These are phyloP conservation scores for Elysia chlorotica DNA, from an alignment of 1,140 invertebrate genomes.

Conservation along the genomic window DNA sequence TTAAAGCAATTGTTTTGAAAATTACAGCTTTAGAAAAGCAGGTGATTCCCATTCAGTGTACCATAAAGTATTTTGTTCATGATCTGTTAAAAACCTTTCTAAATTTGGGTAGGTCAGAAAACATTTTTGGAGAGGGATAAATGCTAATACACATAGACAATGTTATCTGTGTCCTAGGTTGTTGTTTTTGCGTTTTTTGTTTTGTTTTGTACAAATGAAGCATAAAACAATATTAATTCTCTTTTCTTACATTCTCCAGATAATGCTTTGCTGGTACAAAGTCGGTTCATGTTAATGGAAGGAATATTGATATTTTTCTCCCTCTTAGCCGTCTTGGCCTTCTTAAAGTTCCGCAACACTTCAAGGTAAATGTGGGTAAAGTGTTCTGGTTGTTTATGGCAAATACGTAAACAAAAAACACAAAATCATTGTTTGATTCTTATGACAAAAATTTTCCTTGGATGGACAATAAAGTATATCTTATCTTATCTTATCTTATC, in stretches of 20 bases:
- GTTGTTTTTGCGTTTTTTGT: too few species aligned
- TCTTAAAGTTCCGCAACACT: conserved; percentile 74
- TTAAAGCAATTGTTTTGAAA: not conserved
- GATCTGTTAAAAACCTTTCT: not conserved
- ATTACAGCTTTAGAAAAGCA: not conserved
- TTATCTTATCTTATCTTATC: not conserved
- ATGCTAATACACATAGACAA: not conserved
- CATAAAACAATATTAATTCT: too few species aligned
- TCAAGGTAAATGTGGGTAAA: not conserved
- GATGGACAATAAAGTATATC: too few species aligned
- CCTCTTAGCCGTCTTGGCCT: conserved; percentile 77
- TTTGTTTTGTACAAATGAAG: too few species aligned
- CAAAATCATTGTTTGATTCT: not conserved
- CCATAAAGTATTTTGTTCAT: too few species aligned
- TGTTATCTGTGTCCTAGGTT: not conserved
- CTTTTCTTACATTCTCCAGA: too few species aligned
- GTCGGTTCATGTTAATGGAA: conserved; percentile 94
- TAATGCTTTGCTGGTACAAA: conserved; percentile 91
- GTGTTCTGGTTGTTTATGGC: too few species aligned
- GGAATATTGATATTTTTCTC: conserved; percentile 88
- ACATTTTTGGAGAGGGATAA: not conserved
- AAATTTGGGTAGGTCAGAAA: not conserved
- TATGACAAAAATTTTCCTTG: too few species aligned
- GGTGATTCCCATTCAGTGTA: too few species aligned
- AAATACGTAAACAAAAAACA: too few species aligned